phyloP scores from a whole-genome alignment of 1,140 invertebrate genomes.

The Andricus grossulariae region DNA sequence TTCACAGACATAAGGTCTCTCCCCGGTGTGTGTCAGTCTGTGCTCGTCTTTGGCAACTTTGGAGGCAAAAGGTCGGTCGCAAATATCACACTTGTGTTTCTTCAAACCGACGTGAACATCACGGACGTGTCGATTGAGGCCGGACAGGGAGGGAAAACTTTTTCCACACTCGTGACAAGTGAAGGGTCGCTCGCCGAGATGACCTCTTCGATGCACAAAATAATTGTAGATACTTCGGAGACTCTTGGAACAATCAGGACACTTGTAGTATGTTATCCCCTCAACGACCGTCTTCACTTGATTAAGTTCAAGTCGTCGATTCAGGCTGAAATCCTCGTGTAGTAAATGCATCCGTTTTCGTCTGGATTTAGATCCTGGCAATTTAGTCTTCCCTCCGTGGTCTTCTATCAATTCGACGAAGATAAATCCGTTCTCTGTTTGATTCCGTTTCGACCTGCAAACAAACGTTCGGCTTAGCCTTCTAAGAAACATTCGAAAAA shows the following conservation, averaged over 20 bases:
- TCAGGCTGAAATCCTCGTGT: conserved; percentile 19
- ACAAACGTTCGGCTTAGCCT: background rate
- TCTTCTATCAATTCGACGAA: conserved; percentile 55
- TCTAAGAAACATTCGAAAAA: background rate
- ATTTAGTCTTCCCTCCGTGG: conserved; percentile 44
- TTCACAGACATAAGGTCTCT: conserved; percentile 81
- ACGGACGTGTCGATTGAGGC: conserved; percentile 60
- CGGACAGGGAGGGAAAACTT: conserved; percentile 45
- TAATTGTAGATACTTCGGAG: conserved; percentile 68
- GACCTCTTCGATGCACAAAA: conserved; percentile 69
- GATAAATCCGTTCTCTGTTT: background rate
- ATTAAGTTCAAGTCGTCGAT: conserved; percentile 3
- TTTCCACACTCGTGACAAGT: conserved; percentile 44
- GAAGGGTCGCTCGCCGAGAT: conserved; percentile 30
- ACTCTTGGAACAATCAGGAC: conserved; percentile 67
- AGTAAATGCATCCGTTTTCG: background rate
- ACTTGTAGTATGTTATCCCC: conserved; percentile 66
- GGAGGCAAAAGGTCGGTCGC: conserved; percentile 57
- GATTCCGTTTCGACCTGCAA: conserved; percentile 28
- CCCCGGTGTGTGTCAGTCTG: conserved; percentile 72
- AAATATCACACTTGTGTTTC: conserved; percentile 61
- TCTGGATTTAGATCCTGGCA: background rate
- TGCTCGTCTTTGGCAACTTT: conserved; percentile 60
- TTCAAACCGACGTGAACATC: conserved; percentile 60
- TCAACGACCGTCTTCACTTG: conserved; percentile 35